phyloP scores from a whole-genome alignment of 2,888 invertebrate genomes.

The Scrobipalpa costella region DNA sequence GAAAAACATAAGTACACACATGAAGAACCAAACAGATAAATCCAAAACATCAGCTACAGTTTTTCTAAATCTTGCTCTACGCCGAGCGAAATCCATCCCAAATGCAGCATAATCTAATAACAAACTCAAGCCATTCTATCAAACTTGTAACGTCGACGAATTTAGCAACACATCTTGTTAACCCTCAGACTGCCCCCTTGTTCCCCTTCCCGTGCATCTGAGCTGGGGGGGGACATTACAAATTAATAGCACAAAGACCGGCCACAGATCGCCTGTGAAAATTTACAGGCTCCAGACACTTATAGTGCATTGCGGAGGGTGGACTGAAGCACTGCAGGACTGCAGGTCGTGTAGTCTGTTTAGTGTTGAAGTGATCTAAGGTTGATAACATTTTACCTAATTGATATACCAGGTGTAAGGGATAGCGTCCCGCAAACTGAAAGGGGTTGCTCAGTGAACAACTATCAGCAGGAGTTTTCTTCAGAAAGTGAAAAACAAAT shows the following conservation, averaged over 20 bases:
- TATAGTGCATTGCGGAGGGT: constrained; percentile 60
- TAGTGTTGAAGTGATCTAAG: not conserved
- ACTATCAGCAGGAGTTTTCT: too few relatives aligned
- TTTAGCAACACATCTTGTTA: constrained; percentile 26
- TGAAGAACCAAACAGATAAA: too few relatives aligned
- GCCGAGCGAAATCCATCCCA: not conserved
- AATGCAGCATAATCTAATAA: constrained; percentile 19
- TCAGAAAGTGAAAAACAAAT: too few relatives aligned
- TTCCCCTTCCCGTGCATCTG: constrained; percentile 52
- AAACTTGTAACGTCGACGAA: constrained; percentile 20
- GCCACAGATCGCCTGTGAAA: constrained; percentile 78
- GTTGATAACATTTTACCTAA: not conserved
- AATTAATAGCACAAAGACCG: constrained; percentile 81
- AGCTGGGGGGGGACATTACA: constrained; percentile 72
- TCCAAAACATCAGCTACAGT: not conserved
- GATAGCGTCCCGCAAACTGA: too few relatives aligned
- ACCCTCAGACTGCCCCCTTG: constrained; percentile 17
- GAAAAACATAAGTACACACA: too few relatives aligned
- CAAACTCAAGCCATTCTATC: constrained; percentile 22
- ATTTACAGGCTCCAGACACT: constrained; percentile 75
- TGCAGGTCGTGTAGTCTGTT: not conserved
- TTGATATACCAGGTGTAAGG: too few relatives aligned
- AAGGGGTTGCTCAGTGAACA: too few relatives aligned
- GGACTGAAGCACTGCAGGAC: constrained; percentile 9
- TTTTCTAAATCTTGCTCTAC: not conserved